phyloP scores from a whole-genome alignment of 2,888 invertebrate genomes.

The Hemistola chrysoprasaria region DNA sequence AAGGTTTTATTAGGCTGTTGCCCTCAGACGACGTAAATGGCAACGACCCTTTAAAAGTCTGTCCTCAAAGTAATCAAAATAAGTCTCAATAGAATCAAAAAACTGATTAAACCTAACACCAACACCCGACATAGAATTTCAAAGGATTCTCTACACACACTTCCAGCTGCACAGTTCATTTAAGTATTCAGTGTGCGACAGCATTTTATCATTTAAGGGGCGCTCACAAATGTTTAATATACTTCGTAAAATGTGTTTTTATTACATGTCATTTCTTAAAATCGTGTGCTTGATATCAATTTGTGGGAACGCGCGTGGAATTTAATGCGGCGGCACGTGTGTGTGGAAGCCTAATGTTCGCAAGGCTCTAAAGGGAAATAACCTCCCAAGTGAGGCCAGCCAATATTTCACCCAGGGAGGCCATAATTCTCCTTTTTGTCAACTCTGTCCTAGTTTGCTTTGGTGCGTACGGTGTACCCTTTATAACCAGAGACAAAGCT shows the following conservation, averaged over 20 bases:
- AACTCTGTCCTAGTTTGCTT: conserved; percentile 1
- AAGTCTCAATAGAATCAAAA: too few relatives aligned
- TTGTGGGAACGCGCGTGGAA: conserved; percentile 57
- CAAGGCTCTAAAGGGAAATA: conserved; percentile 21
- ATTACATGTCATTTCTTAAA: conserved; percentile 66
- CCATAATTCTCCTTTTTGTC: background rate
- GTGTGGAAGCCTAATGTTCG: conserved; percentile 29
- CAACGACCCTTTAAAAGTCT: too few relatives aligned
- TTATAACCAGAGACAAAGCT: too few relatives aligned
- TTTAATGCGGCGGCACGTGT: conserved; percentile 44
- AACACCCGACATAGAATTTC: conserved; percentile 36
- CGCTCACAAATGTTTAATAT: conserved; percentile 50
- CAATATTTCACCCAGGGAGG: conserved; percentile 26
- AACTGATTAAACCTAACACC: conserved; percentile 6
- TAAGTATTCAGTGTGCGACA: conserved; percentile 45
- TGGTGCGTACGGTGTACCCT: background rate
- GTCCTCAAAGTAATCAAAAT: too few relatives aligned
- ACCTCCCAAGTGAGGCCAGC: conserved; percentile 25
- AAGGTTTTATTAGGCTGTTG: too few relatives aligned
- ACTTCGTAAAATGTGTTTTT: conserved; percentile 55
- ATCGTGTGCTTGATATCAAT: conserved; percentile 67
- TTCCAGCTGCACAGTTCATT: conserved; percentile 28
- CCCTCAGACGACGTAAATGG: too few relatives aligned
- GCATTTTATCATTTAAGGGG: conserved; percentile 54
- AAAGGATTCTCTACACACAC: conserved; percentile 26